A percentile compares a stretch with the other conserved stretches of the same genome.
These are phyloP conservation scores for Tetraneura akinire DNA, from an alignment of 1,140 invertebrate genomes.

Conservation along the genomic window DNA sequence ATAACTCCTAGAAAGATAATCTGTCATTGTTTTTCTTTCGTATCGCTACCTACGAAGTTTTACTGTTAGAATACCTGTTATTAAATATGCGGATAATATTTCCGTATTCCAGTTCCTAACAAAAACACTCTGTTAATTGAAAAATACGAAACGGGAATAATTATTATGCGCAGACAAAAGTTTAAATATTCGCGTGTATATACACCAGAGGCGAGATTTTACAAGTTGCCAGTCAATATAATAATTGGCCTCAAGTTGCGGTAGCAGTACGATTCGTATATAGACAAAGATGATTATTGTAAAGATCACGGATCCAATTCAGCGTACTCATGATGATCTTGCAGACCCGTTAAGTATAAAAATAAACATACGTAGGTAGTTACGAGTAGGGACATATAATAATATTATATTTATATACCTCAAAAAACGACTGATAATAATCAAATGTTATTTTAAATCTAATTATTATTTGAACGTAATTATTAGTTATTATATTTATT, in stretches of 20 bases:
- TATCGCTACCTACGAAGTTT: too few species aligned
- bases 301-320: not conserved
- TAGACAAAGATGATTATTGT: not conserved
- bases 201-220: not conserved
- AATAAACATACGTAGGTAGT: too few species aligned
- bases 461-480: not conserved
- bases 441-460: not conserved
- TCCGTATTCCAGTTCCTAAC: not conserved
- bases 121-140: conserved; percentile 4
- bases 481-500: not conserved
- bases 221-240: not conserved
- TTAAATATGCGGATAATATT: not conserved
- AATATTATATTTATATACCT: too few species aligned
- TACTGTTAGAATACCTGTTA: too few species aligned
- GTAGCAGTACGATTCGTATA: not conserved
- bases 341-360: not conserved
- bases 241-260: not conserved
- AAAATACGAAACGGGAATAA: conserved; percentile 1
- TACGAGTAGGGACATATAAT: too few species aligned
- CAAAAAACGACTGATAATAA: not conserved
- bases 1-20: too few species aligned
- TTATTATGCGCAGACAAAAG: not conserved
- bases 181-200: not conserved
- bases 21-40: too few species aligned
- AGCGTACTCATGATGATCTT: conserved; percentile 19